Base-by-base conservation (phyloP, 2,888 invertebrate species). In the Acleris cristana region DNA sequence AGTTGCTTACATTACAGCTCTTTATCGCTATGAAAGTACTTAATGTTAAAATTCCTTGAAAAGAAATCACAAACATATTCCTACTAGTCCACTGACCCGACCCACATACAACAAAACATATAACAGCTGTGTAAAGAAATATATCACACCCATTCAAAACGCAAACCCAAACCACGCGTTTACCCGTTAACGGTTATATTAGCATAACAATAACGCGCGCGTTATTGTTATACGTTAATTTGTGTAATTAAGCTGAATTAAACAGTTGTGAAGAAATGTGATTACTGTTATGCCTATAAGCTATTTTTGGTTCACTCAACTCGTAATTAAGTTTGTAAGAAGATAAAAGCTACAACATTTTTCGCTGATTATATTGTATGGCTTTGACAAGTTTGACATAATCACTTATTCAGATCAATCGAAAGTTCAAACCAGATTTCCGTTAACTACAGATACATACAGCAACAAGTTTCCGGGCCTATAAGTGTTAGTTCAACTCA, bases 161-260 rank as follows among this genome's bases (percentile, higher is more conserved):
- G 40, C 40, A 40, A 40, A 14, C 40, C 23, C 52, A 54, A 54
- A 40, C 40, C 14, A 40, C 34, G 10, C 55, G 40, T 45, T 23
- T n/a, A 34, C 21, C 34, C 6, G 49, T 19, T 49, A 60, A 60
- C 59, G 34, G 59, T 60, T 18, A 19, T 30, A 60, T 60, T 60
- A 51, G n/a, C 59, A 60, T 60, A 51, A 60, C 51, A 60, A 60
- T 48, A 58, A 49, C 30, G 23, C 19, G 48, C 30, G 30, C 19
- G 51, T 49, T 59, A 59, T 59, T 49, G 59, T 60, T 60, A 21
- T 40, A 26, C 51, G 30, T 30, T 60, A 51, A 60, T 60, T 59
- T 51, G 59, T 60, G 59, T 60, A 60, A 58, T 58, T 58, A 58
- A 60, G 34, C 34, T 51, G 51, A 60, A 60, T 60, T 51, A 51